Evolutionary conservation across 2,888 invertebrate species (phyloP), one percentile per base, ranked within the genome.

Genomic region (Drosophila ezoana): DNA sequence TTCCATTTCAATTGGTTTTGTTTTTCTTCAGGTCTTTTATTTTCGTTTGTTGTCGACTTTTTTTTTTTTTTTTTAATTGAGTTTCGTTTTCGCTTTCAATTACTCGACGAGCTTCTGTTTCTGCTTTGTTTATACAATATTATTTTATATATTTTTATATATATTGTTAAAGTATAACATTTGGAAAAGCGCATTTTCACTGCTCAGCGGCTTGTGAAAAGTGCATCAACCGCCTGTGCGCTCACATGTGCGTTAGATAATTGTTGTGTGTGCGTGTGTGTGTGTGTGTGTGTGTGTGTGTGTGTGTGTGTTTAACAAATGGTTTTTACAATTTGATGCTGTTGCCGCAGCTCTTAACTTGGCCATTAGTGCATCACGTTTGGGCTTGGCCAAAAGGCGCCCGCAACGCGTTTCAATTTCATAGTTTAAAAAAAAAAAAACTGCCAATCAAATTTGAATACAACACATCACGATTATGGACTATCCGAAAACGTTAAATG

Each of bases 141-240:
- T 44, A 40, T 59, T 16, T 45, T 33, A n/a, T 47, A 40, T 23
- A 4, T 8, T n/a, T 33, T 8, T 52, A 8, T 28, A 8, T 28
- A 8, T 28, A 28, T 28, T 1, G 18, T 18, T 18, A 61, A 44
- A 63, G 28, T 62, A 43, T n/a, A 51, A 54, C 63, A 59, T 53
- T 65, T 62, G 69, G 63, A 64, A 68, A 76, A 72, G 63, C 72
- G 72, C 72, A 86, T 89, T 89, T 89, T 89, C 87, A 76, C 86
- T 90, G 90, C 76, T 87, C 90, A 90, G 79, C 89, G 88, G 84
- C 52, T 87, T 89, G 90, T 90, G 83, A 90, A 90, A 62, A 87
- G 90, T 87, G 90, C 90, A 90, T 90, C 90, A 90, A 90, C 90
- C 90, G 90, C 87, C 45, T 69, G 79, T 80, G 66, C 81, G 76